Evolutionary conservation across 2,797 vertebrate species (phyloP), one percentile per base, ranked within the genome.

Genomic region (Okamejei kenojei): DNA sequence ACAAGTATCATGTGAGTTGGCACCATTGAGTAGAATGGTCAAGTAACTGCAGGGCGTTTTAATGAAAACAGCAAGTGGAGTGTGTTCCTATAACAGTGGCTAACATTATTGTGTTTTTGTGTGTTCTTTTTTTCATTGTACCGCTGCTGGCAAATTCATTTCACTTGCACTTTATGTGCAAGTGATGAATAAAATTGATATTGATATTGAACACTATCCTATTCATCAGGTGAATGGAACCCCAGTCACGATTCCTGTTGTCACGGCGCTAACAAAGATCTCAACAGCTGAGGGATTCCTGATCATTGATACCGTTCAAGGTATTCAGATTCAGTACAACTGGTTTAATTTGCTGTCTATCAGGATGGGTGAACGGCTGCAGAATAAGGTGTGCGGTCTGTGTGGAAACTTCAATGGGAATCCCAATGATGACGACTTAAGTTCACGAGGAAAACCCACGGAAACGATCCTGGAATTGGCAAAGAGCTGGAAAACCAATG

Each of bases 401-500:
- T 99, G 99, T 0, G 98, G 99, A 79, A 99, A 99, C 95, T 99
- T 98, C 95, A 99, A 99, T 0, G 98, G 99, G 0, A 98, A 99
- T 95, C 96, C 95, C 63, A 96, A 95, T 0, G 99, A 99, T 0
- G 99, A 99, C 95, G 99, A 98, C 5, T 98, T 98, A 93, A 99
- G 98, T 29, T 97, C 99, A 94, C 95, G 98, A 93, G 98, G 99
- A 5, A 98, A 99, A 94, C 97, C 97, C 0, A 98, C 98, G 0
- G 95, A 98, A 94, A 99, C 97, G 94, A 97, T 98, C 0, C 96
- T 99, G 94, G 98, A 98, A 95, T 96, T 99, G 94, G 99, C 98
- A 0, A 98, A 99, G 96, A 99, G 98, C 97, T 99, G 99, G 99
- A 99, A 99, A 95, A 99, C 99, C 95, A 99, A 99, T 0, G 99